A percentile compares a stretch with the other conserved stretches of the same genome.
Evolutionary conservation across 2,113 vertebrate genomes (phyloP).

Genomic region (Mastomys coucha): DNA sequence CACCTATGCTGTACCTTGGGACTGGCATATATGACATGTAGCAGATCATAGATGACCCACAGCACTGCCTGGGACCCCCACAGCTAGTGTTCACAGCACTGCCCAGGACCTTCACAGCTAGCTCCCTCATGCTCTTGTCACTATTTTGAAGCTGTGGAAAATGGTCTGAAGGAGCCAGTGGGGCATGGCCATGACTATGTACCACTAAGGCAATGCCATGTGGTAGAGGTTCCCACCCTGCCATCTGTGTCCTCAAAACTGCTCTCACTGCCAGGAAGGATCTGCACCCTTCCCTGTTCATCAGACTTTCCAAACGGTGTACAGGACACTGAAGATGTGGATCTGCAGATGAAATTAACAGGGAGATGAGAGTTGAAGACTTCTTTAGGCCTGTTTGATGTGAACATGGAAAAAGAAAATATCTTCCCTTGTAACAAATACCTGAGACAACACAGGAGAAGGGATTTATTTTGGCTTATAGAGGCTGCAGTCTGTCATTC

Average conservation of each 20-base stretch:
- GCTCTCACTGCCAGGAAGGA: not conserved
- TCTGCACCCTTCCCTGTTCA: too few relatives aligned
- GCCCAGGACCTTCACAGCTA: too few relatives aligned
- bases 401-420: not conserved
- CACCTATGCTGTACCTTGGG: not conserved
- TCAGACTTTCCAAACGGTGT: not conserved
- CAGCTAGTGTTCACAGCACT: too few relatives aligned
- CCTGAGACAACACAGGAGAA: not conserved
- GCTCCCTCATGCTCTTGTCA: not conserved
- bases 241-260: not conserved
- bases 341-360: not conserved
- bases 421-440: not conserved
- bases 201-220: not conserved
- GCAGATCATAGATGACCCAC: too few relatives aligned
- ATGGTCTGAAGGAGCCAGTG: not conserved
- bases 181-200: not conserved
- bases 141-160: accelerated
- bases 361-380: not conserved
- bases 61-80: too few relatives aligned
- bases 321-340: not conserved
- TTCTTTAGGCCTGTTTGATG: not conserved
- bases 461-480: not conserved
- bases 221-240: not conserved
- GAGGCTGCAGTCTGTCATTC: not conserved
- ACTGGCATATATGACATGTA: too few relatives aligned